Evolutionary conservation across 2,888 invertebrate species (phyloP).

Genomic region (Pediacus dermestoides): DNA sequence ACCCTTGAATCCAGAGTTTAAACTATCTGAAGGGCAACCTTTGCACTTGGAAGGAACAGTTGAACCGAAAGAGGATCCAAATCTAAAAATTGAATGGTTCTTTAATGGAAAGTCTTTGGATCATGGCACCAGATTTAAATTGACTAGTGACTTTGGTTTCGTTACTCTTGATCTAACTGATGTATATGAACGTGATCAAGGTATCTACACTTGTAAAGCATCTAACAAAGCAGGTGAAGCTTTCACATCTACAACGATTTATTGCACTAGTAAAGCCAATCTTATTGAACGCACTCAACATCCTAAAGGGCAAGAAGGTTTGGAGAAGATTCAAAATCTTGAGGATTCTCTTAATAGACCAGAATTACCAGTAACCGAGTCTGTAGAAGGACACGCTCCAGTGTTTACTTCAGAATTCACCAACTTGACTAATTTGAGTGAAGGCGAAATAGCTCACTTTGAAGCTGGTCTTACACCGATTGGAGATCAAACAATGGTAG

Average conservation of each 20-base stretch:
- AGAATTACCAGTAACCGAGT: conserved; percentile 64
- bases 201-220: conserved; percentile 90
- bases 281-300: conserved; percentile 88
- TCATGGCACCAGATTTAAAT: conserved; percentile 85
- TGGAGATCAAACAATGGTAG: conserved; percentile 89
- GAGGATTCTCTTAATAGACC: conserved; percentile 80
- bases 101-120: conserved; percentile 86
- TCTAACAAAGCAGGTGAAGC: conserved; percentile 86
- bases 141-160: conserved; percentile 94
- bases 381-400: conserved; percentile 80
- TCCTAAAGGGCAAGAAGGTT: conserved; percentile 90
- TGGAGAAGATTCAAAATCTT: conserved; percentile 86
- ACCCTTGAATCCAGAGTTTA: conserved; percentile 76
- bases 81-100: conserved; percentile 89
- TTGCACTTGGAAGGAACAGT: conserved; percentile 92
- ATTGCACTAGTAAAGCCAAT: conserved; percentile 75
- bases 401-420: conserved; percentile 85
- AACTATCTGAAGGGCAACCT: conserved; percentile 75
- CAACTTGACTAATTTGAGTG: conserved; percentile 77
- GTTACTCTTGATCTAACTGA: conserved; percentile 91
- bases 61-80: conserved; percentile 90
- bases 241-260: conserved; percentile 85
- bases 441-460: conserved; percentile 96
- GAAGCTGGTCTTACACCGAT: conserved; percentile 94
- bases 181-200: conserved; percentile 89